A percentile compares a stretch with the other conserved stretches of the same genome.
These are phyloP conservation scores for Protophormia terraenovae DNA, from an alignment of 2,888 invertebrate species.

Conservation along the genomic window DNA sequence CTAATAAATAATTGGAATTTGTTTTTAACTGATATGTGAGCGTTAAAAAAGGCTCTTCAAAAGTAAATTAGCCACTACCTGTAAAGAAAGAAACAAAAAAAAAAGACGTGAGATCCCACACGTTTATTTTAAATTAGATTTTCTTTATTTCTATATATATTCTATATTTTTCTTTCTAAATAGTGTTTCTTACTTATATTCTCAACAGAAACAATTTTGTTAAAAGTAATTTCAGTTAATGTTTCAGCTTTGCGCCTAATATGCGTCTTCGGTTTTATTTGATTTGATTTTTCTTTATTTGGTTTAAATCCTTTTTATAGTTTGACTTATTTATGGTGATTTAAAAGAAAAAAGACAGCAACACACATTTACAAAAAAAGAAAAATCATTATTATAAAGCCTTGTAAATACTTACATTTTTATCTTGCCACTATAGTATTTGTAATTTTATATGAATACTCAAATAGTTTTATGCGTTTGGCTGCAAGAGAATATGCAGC, in stretches of 20 bases:
- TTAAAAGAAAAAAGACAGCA: conserved; percentile 2
- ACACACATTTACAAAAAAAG: neutral
- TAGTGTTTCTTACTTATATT: too few species aligned
- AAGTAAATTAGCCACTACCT: too few species aligned
- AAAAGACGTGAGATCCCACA: too few species aligned
- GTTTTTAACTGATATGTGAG: too few species aligned
- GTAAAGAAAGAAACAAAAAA: too few species aligned
- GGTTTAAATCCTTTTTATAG: conserved; percentile 41
- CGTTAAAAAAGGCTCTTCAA: too few species aligned
- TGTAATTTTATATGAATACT: conserved; percentile 43
- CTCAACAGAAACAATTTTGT: neutral
- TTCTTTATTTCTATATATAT: too few species aligned
- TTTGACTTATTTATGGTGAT: conserved; percentile 76
- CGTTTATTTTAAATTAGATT: too few species aligned
- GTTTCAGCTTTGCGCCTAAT: neutral
- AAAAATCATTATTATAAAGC: conserved; percentile 2
- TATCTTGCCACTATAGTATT: neutral
- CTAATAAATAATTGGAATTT: too few species aligned
- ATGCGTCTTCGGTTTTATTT: neutral
- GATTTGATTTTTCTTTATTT: conserved; percentile 55
- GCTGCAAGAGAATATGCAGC: neutral
- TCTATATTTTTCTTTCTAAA: too few species aligned
- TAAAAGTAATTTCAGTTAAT: neutral
- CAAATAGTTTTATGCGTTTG: conserved; percentile 62
- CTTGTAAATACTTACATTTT: conserved; percentile 39